These are phyloP conservation scores for Pollachius pollachius DNA, from an alignment of 2,113 vertebrate genomes.

Conservation along the genomic window DNA sequence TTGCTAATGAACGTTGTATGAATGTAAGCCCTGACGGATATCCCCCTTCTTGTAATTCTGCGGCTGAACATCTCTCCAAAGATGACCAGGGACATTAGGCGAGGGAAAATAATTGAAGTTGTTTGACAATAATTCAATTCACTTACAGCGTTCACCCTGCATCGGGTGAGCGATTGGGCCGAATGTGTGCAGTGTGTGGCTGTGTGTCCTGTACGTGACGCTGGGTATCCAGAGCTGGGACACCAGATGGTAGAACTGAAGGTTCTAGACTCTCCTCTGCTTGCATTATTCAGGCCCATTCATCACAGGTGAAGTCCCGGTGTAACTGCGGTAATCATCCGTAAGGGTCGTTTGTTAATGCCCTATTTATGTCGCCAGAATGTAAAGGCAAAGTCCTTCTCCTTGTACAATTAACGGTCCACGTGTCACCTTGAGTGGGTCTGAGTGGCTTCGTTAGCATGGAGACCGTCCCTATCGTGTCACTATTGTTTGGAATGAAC, in stretches of 20 bases:
- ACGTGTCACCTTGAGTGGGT: slow-evolving; percentile 48
- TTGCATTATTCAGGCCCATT: slow-evolving; percentile 66
- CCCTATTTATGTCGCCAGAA: slow-evolving; percentile 54
- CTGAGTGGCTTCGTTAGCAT: slow-evolving; percentile 36
- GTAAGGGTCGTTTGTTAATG: slow-evolving; percentile 49
- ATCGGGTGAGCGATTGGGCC: too few species aligned
- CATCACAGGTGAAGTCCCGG: slow-evolving; percentile 53
- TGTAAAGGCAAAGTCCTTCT: slow-evolving; percentile 33
- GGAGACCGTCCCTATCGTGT: slow-evolving; percentile 28
- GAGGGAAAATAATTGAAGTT: too few species aligned
- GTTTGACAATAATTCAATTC: too few species aligned
- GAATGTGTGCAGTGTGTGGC: neutral
- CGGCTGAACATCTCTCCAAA: too few species aligned
- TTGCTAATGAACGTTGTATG: too few species aligned
- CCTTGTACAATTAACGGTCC: slow-evolving; percentile 51
- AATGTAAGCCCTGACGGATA: too few species aligned
- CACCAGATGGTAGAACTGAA: slow-evolving; percentile 60
- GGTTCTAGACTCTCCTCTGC: slow-evolving; percentile 51
- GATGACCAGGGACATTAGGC: too few species aligned
- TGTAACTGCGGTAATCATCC: slow-evolving; percentile 48
- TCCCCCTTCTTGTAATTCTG: too few species aligned
- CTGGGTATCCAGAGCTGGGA: slow-evolving; percentile 8
- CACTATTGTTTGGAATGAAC: slow-evolving; percentile 1
- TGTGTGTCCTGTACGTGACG: neutral
- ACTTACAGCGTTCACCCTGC: too few species aligned